Evolutionary conservation across 2,888 invertebrate genomes (phyloP).

Genomic region (Metacarcinus magister): DNA sequence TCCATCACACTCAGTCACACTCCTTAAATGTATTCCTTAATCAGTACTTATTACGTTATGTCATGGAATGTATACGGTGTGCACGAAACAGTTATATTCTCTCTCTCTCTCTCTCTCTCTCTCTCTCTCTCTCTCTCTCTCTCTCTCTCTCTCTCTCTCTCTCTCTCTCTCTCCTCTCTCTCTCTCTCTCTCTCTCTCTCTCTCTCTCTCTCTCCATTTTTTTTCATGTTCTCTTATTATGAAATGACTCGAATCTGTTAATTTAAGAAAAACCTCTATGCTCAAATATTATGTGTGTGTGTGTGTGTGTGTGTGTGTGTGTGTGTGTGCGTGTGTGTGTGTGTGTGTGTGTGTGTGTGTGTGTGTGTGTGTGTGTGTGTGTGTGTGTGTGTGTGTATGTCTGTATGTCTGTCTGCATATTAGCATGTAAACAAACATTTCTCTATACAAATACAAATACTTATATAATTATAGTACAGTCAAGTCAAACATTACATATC

Average conservation of each 20-base stretch:
- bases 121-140: slow-evolving; percentile 48
- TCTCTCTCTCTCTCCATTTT: neutral
- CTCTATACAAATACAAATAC: no score
- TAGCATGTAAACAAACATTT: no score
- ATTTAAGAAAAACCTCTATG: no score
- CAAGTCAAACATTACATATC: no score
- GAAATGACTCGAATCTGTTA: no score
- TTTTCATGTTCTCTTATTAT: no score
- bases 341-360: neutral
- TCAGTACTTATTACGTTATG: no score
- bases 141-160: slow-evolving; percentile 56
- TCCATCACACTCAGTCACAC: neutral
- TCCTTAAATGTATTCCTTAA: neutral
- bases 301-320: slow-evolving; percentile 32
- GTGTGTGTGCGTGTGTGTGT: slow-evolving; percentile 46
- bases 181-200: neutral
- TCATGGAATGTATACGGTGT: no score
- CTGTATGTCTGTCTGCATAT: neutral
- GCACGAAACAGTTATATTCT: neutral
- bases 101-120: slow-evolving; percentile 48
- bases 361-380: no score
- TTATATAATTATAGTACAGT: no score
- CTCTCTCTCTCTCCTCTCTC: slow-evolving; percentile 26
- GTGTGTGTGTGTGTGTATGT: no score
- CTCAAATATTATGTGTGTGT: no score